Percentiles rank a stretch among this genome's conserved stretches.
phyloP scores from a whole-genome alignment of 2,113 vertebrate genomes.

The Cyanoliseus patagonus region DNA sequence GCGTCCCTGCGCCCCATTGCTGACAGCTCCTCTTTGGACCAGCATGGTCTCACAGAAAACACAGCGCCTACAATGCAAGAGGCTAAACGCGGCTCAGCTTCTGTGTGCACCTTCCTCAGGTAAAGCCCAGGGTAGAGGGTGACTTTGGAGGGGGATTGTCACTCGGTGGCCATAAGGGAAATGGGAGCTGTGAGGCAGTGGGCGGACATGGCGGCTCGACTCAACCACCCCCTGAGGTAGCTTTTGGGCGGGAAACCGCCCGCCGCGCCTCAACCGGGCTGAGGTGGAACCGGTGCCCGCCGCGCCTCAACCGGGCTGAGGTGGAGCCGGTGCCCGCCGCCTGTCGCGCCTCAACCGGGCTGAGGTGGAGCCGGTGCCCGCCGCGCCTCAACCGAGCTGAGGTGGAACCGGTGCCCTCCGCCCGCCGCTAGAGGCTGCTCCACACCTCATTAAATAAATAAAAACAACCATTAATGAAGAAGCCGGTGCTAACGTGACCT shows the following conservation, averaged over 20 bases:
- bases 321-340: not conserved
- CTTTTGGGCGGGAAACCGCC: not conserved
- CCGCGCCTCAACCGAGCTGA: no score
- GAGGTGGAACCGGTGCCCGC: no score
- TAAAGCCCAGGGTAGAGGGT: not conserved
- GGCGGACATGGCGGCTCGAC: fast-evolving
- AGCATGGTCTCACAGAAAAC: no score
- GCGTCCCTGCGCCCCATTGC: fast-evolving
- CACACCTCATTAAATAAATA: slow-evolving; percentile 52
- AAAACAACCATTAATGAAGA: not conserved
- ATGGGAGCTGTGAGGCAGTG: fast-evolving
- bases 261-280: no score
- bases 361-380: no score
- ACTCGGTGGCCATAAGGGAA: fast-evolving
- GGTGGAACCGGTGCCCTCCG: no score
- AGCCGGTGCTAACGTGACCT: not conserved
- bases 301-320: no score
- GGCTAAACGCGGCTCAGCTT: no score
- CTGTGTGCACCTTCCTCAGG: not conserved
- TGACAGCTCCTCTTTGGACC: no score
- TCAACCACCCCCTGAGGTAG: not conserved
- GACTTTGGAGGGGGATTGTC: fast-evolving
- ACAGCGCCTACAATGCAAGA: not conserved
- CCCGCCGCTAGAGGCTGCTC: slow-evolving; percentile 65
- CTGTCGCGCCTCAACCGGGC: not conserved